Evolutionary conservation across 2,113 vertebrate species (phyloP).

Genomic region (Fulmarus glacialis): DNA sequence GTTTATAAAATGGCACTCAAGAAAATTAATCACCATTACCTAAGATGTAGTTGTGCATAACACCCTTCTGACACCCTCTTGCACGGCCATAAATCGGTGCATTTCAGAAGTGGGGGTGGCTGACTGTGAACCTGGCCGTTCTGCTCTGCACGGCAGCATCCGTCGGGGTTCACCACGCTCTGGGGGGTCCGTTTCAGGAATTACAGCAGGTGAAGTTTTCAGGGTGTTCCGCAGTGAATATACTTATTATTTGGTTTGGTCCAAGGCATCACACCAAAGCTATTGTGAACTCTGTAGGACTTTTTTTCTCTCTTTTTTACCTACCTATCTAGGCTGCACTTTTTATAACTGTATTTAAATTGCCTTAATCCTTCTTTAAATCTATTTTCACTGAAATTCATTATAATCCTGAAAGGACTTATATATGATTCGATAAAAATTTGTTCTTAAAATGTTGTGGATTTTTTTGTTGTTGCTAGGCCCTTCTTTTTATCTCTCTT

Average conservation of each 20-base stretch:
- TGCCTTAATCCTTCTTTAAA: neutral
- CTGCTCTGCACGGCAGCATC: neutral
- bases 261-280: neutral
- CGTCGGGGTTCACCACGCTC: fast-evolving
- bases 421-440: neutral
- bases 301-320: neutral
- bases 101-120: neutral
- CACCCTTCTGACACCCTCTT: neutral
- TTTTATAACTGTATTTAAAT: neutral
- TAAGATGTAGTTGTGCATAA: neutral
- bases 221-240: neutral
- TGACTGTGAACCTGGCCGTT: neutral
- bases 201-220: neutral
- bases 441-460: neutral
- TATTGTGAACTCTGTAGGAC: neutral
- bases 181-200: neutral
- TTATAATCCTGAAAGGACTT: neutral
- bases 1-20: neutral
- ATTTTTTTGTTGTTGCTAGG: neutral
- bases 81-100: neutral
- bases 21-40: neutral
- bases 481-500: neutral
- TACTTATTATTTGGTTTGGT: neutral
- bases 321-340: neutral
- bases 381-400: neutral